Conservation (phyloP, 53 echinoderm and acorn worm species). For the Antedon mediterranea region DNA sequence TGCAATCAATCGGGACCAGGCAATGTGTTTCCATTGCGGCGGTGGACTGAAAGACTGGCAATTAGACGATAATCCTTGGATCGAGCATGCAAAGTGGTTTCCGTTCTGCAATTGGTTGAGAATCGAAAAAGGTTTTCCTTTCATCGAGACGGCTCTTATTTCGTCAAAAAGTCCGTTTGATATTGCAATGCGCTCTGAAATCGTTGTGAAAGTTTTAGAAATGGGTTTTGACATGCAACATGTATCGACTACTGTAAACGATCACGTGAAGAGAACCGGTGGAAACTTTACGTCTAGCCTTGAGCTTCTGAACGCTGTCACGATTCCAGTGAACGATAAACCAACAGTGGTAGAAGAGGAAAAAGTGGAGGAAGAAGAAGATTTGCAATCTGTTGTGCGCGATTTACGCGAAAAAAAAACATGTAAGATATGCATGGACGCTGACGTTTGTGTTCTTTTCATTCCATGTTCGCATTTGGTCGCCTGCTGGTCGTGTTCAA, state of each 20-base stretch:
- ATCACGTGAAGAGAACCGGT: too few relatives aligned
- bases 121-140: constrained; percentile 57
- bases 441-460: constrained; percentile 28
- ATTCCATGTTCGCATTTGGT: constrained; percentile 63
- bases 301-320: too few relatives aligned
- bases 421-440: constrained; percentile 71
- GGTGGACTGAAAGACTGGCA: constrained; percentile 87
- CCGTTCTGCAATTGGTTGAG: constrained; percentile 69
- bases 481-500: constrained; percentile 35
- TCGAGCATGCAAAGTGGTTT: constrained; percentile 92
- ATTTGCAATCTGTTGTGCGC: too few relatives aligned
- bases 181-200: too few relatives aligned
- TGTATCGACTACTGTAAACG: too few relatives aligned
- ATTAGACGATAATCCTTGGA: constrained; percentile 72
- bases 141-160: constrained; percentile 27
- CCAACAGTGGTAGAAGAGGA: too few relatives aligned
- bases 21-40: constrained; percentile 87
- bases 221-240: too few relatives aligned
- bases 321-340: too few relatives aligned
- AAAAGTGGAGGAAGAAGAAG: too few relatives aligned
- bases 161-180: too few relatives aligned
- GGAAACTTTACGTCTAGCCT: too few relatives aligned
- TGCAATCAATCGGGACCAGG: constrained; percentile 43
- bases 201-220: too few relatives aligned
- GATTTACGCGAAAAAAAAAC: constrained; percentile 39